phyloP scores from a whole-genome alignment of 2,888 invertebrate genomes.

The Napeogenes inachia region DNA sequence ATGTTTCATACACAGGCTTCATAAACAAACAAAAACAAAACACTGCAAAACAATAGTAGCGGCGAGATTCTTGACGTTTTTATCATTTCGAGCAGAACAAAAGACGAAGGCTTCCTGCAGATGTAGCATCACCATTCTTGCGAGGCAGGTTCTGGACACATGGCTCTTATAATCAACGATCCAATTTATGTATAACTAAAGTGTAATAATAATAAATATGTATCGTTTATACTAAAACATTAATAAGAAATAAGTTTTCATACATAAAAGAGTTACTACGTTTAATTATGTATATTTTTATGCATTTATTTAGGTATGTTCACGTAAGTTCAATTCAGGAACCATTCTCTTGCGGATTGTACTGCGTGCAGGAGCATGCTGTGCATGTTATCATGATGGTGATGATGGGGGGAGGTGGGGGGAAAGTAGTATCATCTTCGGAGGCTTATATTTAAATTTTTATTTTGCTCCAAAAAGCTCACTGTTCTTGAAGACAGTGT shows the following conservation, averaged over 20 bases:
- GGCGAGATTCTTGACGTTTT: conserved; percentile 72
- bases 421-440: no score
- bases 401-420: no score
- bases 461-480: conserved; percentile 14
- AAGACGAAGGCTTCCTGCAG: conserved; percentile 74
- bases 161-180: conserved; percentile 17
- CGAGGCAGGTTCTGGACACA: conserved; percentile 53
- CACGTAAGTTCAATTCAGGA: no score
- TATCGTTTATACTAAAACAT: no score
- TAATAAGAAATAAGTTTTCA: no score
- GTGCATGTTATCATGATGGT: no score
- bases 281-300: no score
- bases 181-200: not conserved
- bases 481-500: conserved; percentile 29
- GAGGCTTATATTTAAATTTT: not conserved
- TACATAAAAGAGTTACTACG: no score
- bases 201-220: not conserved
- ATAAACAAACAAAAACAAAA: conserved; percentile 56
- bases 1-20: conserved; percentile 48
- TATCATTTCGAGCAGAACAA: conserved; percentile 74
- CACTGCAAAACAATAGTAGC: conserved; percentile 68
- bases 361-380: no score
- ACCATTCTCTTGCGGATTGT: no score
- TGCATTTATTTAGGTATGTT: no score
- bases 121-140: conserved; percentile 73